Percentiles rank a stretch among this genome's conserved stretches.
Conservation (phyloP, 2,113 vertebrate species). For the Myxocyprinus asiaticus region DNA sequence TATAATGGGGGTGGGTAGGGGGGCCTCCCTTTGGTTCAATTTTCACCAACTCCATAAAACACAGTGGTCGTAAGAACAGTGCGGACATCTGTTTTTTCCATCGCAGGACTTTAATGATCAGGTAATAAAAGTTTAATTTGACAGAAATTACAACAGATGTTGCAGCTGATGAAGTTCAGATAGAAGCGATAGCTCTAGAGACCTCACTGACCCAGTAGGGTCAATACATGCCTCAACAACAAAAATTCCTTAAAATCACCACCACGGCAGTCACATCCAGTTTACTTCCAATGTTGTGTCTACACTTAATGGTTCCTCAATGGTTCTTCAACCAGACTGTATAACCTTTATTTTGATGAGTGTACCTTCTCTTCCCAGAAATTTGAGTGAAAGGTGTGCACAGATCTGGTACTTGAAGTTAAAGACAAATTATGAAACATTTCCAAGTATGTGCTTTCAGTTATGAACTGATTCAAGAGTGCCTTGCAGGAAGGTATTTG, state of each 20-base stretch:
- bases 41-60: slow-evolving; percentile 81
- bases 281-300: too few species aligned
- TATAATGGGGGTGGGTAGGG: slow-evolving; percentile 69
- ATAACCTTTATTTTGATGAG: too few species aligned
- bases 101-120: slow-evolving; percentile 79
- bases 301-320: too few species aligned
- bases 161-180: slow-evolving; percentile 71
- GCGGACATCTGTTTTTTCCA: slow-evolving; percentile 81
- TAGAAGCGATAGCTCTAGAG: slow-evolving; percentile 70
- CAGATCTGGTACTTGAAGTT: slow-evolving; percentile 22
- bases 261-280: too few species aligned
- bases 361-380: background rate
- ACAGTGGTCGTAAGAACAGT: slow-evolving; percentile 74
- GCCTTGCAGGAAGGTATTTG: slow-evolving; percentile 72
- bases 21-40: slow-evolving; percentile 81
- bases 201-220: slow-evolving; percentile 62
- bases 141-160: slow-evolving; percentile 86
- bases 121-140: slow-evolving; percentile 85
- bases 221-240: too few species aligned
- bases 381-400: slow-evolving; percentile 38
- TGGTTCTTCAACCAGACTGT: too few species aligned
- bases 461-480: slow-evolving; percentile 60
- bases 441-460: slow-evolving; percentile 60
- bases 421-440: slow-evolving; percentile 51
- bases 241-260: background rate